Base-by-base conservation (phyloP, 2,888 invertebrate genomes). In the Phortica okadai region DNA sequence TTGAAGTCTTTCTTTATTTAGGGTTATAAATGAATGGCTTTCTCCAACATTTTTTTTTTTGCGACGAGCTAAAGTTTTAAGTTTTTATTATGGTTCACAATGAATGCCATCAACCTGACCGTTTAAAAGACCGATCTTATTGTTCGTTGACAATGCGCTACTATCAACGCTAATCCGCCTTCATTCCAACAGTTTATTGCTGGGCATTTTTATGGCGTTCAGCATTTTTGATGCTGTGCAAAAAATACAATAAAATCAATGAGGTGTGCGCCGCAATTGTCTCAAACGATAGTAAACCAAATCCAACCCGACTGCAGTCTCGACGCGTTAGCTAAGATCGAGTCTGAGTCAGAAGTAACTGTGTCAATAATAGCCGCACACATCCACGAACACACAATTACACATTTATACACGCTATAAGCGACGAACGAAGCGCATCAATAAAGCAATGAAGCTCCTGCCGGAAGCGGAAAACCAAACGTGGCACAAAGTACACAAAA, bases 221-320 rank as follows among this genome's bases (percentile, higher is more conserved):
- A 84, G 87, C 85, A 81, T 84, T 83, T 85, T 85, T 82, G 84
- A 86, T 88, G 85, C 80, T 75, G 74, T 75, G 83, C 82, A 84
- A 83, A 83, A 86, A 87, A 87, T 83, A 88, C 88, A 89, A 89
- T 89, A 89, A 89, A 89, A 89, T 83, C 90, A 89, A 89, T 89
- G 89, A 89, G 89, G 89, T 89, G 89, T 89, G 81, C 81, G 80
- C 70, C 54, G 76, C 81, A 82, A 83, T 83, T 76, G 80, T 77
- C 78, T 70, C 76, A 78, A 79, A 75, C 66, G 77, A 73, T 76
- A 75, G 73, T 50, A 54, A 16, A 67, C 59, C 41, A 42, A 74
- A 75, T 78, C 81, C 82, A 83, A 25, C 5, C 25, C 62, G 25
- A 62, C n/a, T 25, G 50, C 50, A 50, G 50, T 14, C 8, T 50